Percentiles rank a stretch among this genome's conserved stretches.
phyloP scores from a whole-genome alignment of 2,113 vertebrate species.

The Pyrgilauda ruficollis region DNA sequence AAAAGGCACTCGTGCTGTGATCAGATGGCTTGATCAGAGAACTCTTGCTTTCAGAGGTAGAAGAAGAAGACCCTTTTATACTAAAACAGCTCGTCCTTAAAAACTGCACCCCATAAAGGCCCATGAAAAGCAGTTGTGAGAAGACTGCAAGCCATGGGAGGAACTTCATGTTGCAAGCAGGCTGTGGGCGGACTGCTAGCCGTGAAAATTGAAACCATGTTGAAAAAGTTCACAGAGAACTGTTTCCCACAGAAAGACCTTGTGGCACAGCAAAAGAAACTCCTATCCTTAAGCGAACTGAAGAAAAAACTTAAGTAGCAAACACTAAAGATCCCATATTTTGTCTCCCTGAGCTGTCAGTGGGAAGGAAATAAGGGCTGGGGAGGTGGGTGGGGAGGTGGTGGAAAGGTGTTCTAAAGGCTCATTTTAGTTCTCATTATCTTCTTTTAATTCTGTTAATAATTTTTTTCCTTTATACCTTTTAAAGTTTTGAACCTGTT shows the following conservation, averaged over 20 bases:
- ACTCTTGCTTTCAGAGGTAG: background rate
- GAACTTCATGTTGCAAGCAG: background rate
- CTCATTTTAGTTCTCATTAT: background rate
- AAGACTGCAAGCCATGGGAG: background rate
- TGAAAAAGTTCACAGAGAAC: background rate
- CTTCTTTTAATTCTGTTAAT: background rate
- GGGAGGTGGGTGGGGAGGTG: too few relatives aligned
- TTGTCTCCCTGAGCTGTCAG: background rate
- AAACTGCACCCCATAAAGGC: background rate
- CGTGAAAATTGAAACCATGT: background rate
- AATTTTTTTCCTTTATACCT: background rate
- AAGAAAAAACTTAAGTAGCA: background rate
- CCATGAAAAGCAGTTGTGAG: background rate
- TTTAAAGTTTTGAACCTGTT: background rate
- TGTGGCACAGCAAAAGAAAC: background rate
- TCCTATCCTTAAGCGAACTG: background rate
- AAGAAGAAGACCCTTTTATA: background rate
- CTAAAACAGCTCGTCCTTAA: background rate
- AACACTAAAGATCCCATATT: background rate
- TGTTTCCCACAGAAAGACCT: background rate
- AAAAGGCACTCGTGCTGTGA: background rate
- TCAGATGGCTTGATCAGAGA: background rate
- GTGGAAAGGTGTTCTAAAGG: background rate
- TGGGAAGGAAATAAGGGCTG: background rate
- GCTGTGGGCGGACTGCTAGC: fast-evolving